These are phyloP conservation scores for Hozukius guyotensis DNA, from an alignment of 2,797 vertebrate species.

Conservation along the genomic window DNA sequence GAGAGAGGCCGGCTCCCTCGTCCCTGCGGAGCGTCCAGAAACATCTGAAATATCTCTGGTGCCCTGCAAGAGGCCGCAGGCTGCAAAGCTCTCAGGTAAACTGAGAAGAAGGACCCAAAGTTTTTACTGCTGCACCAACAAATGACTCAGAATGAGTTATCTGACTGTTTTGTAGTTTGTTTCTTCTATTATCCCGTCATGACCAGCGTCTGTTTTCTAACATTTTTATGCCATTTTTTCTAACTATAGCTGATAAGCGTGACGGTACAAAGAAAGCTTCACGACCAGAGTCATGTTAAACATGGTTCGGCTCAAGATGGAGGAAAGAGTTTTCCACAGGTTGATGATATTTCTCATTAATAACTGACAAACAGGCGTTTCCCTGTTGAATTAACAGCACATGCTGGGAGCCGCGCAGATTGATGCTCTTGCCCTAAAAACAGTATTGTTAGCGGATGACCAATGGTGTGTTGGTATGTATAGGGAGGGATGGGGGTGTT, in stretches of 20 bases:
- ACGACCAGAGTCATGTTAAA: too few relatives aligned
- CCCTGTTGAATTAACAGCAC: not conserved
- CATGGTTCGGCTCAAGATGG: not conserved
- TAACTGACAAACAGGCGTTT: not conserved
- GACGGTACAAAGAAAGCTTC: too few relatives aligned
- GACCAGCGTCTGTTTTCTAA: too few relatives aligned
- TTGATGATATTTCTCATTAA: not conserved
- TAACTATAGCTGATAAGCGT: too few relatives aligned
- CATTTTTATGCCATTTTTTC: too few relatives aligned
- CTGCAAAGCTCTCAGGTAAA: not conserved
- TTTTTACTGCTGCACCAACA: not conserved
- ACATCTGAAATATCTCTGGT: conserved; percentile 50
- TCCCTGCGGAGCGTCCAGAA: conserved; percentile 28
- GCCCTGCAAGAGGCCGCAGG: conserved; percentile 32
- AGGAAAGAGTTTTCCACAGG: not conserved
- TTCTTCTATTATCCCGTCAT: too few relatives aligned
- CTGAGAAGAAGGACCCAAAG: not conserved
- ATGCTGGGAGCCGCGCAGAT: not conserved
- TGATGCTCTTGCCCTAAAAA: conserved; percentile 34
- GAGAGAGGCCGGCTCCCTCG: conserved; percentile 2
- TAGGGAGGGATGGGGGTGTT: not conserved
- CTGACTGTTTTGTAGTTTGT: not conserved
- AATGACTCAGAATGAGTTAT: not conserved
- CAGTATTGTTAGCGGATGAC: conserved; percentile 48
- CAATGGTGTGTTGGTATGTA: not conserved